Evolutionary conservation across 2,113 vertebrate species (phyloP).

Genomic region (Theropithecus gelada): DNA sequence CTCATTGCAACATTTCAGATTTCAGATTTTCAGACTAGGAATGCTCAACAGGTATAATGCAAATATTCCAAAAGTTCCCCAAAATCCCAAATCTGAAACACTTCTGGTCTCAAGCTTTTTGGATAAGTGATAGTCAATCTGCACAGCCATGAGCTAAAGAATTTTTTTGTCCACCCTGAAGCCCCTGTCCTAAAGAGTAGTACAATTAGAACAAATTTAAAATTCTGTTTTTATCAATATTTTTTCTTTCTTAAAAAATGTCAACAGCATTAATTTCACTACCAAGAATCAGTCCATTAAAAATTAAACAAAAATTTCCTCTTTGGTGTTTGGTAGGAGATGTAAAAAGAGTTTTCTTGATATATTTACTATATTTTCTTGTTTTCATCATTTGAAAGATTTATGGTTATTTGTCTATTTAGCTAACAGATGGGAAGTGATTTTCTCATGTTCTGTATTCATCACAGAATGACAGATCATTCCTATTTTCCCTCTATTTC

Average conservation of each 20-base stretch:
- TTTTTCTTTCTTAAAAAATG: neutral
- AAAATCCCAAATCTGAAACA: neutral
- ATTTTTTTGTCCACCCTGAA: neutral
- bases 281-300: neutral
- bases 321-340: slow-evolving; percentile 41
- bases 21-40: neutral
- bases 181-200: neutral
- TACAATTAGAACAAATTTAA: neutral
- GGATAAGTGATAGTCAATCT: neutral
- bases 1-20: neutral
- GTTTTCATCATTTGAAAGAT: slow-evolving; percentile 85
- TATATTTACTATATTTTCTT: slow-evolving; percentile 61
- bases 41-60: neutral
- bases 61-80: neutral
- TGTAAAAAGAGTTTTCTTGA: slow-evolving; percentile 53
- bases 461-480: slow-evolving; percentile 77
- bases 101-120: neutral
- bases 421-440: slow-evolving; percentile 87
- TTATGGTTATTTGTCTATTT: slow-evolving; percentile 84
- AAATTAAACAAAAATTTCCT: slow-evolving; percentile 60
- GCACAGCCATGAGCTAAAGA: neutral
- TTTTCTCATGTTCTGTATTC: slow-evolving; percentile 73
- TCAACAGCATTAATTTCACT: slow-evolving; percentile 16
- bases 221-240: neutral
- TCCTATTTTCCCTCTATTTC: slow-evolving; percentile 82